Percentiles rank a stretch among this genome's conserved stretches.
Evolutionary conservation across 2,797 vertebrate species (phyloP).

Genomic region (Merluccius polli): DNA sequence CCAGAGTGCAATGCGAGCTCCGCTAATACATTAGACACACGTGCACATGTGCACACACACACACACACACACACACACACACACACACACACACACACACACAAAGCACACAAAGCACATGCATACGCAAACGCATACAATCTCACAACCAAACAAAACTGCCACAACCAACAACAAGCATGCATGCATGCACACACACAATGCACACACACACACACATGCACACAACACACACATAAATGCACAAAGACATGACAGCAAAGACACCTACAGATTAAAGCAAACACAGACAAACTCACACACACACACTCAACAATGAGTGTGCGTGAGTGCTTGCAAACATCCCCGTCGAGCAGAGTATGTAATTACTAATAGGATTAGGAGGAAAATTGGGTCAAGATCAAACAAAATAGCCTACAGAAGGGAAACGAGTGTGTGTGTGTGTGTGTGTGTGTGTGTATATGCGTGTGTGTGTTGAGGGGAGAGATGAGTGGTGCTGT

Average conservation of each 20-base stretch:
- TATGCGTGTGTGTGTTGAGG: neutral
- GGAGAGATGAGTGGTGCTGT: neutral
- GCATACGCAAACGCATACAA: neutral
- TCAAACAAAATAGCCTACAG: constrained; percentile 34
- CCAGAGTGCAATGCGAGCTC: neutral
- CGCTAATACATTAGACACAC: neutral
- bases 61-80: constrained; percentile 2
- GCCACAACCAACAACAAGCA: too few relatives aligned
- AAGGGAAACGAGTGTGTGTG: constrained; percentile 1
- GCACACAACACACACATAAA: neutral
- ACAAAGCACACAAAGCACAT: neutral
- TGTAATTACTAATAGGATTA: constrained; percentile 7
- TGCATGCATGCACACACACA: neutral
- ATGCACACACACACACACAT: constrained; percentile 12
- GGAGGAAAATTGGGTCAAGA: constrained; percentile 26
- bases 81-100: neutral
- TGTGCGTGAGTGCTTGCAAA: neutral
- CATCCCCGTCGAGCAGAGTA: neutral
- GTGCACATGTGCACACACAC: constrained; percentile 4
- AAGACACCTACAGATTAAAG: neutral
- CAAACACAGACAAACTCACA: neutral
- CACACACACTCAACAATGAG: neutral
- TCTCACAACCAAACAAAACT: too few relatives aligned
- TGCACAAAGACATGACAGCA: neutral
- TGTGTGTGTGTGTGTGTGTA: neutral